Evolutionary conservation across 2,888 invertebrate species (phyloP), one percentile per base, ranked within the genome.

Genomic region (Sinotaia quadrata): DNA sequence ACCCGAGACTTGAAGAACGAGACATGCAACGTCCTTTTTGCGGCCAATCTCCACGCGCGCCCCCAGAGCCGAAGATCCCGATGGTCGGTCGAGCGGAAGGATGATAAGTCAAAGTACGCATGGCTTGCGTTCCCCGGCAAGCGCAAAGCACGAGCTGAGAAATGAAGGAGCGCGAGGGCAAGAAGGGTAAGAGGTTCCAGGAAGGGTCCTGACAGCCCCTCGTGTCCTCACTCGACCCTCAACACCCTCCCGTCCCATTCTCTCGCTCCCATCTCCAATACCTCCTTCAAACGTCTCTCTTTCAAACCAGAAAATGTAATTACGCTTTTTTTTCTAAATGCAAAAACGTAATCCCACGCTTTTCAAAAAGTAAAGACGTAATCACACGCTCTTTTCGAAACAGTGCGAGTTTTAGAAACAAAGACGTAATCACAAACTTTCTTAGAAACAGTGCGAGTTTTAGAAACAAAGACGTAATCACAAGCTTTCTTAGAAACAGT

Each of bases 1-100:
- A 58, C 58, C 58, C 58, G 18, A 29, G 37, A 21, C 27, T 36
- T 58, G 58, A 58, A 15, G 37, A 58, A 58, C 37, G 58, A 58
- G 37, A 36, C 15, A 27, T 36, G 7, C 21, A 37, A 58, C 21
- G 58, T 36, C 27, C 37, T 36, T 58, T 37, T 58, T 21, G 58
- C 21, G 36, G n/a, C 54, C 24, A 27, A 54, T 27, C 27, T 27
- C 54, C 54, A 24, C 27, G 18, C 54, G 54, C 29, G 54, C 54
- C 27, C 54, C 24, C 15, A 7, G 54, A 54, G 47, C 21, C 47
- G n/a, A 24, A 47, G 24, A 47, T 8, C 18, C 18, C 47, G 21
- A 24, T 47, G 47, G 47, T 24, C 47, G 47, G 47, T 24, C 47
- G 18, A 47, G 47, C 47, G 47, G n/a, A 24, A 47, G 24, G 47